Conservation (phyloP, 2,797 vertebrate species). For the Argya squamiceps region DNA sequence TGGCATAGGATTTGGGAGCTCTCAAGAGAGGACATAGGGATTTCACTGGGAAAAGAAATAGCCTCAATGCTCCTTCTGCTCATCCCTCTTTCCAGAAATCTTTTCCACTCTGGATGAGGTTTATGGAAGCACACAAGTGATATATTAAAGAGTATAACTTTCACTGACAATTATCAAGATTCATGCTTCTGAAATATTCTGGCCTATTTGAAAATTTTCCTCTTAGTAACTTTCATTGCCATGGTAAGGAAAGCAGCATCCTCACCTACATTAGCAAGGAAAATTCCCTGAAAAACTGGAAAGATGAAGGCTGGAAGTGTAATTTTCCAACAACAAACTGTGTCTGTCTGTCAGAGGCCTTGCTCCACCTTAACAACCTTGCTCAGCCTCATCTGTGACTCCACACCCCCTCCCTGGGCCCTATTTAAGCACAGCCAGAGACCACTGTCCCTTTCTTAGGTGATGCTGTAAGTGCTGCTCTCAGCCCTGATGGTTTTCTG, state of each 20-base stretch:
- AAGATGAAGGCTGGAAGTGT: not conserved
- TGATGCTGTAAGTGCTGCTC: not conserved
- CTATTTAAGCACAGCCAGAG: not conserved
- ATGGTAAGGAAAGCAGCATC: not conserved
- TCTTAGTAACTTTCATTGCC: not conserved
- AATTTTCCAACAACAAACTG: not conserved
- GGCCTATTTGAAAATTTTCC: not conserved
- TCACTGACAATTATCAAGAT: not conserved
- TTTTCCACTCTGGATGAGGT: not conserved
- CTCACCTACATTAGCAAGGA: not conserved
- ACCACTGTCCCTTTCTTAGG: accelerated
- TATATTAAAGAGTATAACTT: not conserved
- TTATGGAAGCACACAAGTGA: not conserved
- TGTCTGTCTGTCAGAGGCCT: not conserved
- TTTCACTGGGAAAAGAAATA: not conserved
- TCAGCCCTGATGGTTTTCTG: not conserved
- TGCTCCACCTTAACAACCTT: not conserved
- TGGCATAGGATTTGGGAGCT: not conserved
- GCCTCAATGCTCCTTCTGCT: not conserved
- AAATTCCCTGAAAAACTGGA: not conserved
- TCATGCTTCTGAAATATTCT: not conserved
- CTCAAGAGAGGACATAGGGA: not conserved
- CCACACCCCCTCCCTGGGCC: accelerated
- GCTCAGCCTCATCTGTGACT: not conserved
- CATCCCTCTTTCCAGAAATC: not conserved